Conservation (phyloP, 1,140 invertebrate species). For the Zophobas atratus region DNA sequence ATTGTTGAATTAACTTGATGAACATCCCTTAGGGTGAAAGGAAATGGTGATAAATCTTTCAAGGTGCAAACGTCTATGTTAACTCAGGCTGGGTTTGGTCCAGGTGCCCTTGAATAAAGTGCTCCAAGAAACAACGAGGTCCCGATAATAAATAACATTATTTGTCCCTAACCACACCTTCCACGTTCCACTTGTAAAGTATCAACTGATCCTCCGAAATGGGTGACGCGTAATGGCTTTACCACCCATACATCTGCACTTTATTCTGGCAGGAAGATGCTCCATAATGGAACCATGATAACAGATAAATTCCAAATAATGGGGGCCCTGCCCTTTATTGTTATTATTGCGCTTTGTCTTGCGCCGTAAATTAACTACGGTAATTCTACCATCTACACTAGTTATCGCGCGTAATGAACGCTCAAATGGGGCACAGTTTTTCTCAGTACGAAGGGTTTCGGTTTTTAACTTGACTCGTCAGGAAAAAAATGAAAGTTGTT, state of each 20-base stretch:
- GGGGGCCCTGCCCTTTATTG: slow-evolving; percentile 3
- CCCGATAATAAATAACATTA: slow-evolving; percentile 40
- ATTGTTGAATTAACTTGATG: slow-evolving; percentile 42
- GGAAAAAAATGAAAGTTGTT: no score
- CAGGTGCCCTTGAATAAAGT: slow-evolving; percentile 11
- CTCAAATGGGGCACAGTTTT: no score
- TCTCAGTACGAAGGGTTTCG: no score
- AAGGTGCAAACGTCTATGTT: slow-evolving; percentile 39
- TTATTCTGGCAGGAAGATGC: slow-evolving; percentile 21
- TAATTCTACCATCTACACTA: no score
- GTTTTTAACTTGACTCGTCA: no score
- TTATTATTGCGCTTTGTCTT: slow-evolving; percentile 13
- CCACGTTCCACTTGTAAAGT: slow-evolving; percentile 37
- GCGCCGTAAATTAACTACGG: not conserved
- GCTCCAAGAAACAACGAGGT: slow-evolving; percentile 16
- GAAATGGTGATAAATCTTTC: slow-evolving; percentile 39
- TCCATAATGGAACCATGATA: slow-evolving; percentile 30
- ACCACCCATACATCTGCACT: slow-evolving; percentile 29
- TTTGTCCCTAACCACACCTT: slow-evolving; percentile 42
- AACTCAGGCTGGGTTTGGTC: slow-evolving; percentile 14
- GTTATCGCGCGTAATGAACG: no score
- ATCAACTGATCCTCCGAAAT: slow-evolving; percentile 35
- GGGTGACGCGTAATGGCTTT: slow-evolving; percentile 33
- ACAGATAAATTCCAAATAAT: slow-evolving; percentile 37
- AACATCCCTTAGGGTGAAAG: slow-evolving; percentile 3